phyloP scores from a whole-genome alignment of 2,888 invertebrate genomes.

The Bibio marci region DNA sequence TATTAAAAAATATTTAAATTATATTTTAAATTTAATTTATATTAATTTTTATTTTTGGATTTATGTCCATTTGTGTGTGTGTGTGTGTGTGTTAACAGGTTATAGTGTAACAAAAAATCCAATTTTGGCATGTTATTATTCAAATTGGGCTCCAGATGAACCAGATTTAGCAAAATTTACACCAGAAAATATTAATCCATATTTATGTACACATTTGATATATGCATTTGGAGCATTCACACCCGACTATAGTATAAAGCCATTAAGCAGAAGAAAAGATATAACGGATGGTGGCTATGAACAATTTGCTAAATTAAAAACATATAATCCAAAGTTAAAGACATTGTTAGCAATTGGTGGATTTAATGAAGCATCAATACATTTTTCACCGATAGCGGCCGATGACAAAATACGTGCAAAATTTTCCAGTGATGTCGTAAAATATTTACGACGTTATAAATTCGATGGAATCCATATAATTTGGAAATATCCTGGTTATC shows the following conservation, averaged over 20 bases:
- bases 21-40: too few relatives aligned
- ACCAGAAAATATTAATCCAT: slow-evolving; percentile 88
- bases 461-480: slow-evolving; percentile 88
- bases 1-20: too few relatives aligned
- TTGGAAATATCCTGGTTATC: slow-evolving; percentile 45
- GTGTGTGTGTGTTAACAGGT: too few relatives aligned
- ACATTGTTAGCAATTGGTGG: slow-evolving; percentile 82
- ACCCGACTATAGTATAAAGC: slow-evolving; percentile 76
- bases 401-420: slow-evolving; percentile 56
- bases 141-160: slow-evolving; percentile 84
- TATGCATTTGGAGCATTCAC: slow-evolving; percentile 89
- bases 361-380: slow-evolving; percentile 82
- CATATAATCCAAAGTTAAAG: slow-evolving; percentile 81
- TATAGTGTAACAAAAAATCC: too few relatives aligned
- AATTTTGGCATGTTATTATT: slow-evolving; percentile 80
- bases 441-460: slow-evolving; percentile 77
- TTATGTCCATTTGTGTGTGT: too few relatives aligned
- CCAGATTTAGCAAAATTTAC: slow-evolving; percentile 82
- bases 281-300: slow-evolving; percentile 92
- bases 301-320: slow-evolving; percentile 82
- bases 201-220: slow-evolving; percentile 81
- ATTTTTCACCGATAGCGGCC: slow-evolving; percentile 79
- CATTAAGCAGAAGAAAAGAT: slow-evolving; percentile 90
- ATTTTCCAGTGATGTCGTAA: slow-evolving; percentile 67
- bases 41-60: too few relatives aligned